Conservation (phyloP, 2,113 vertebrate species). For the Peromyscus californicus region DNA sequence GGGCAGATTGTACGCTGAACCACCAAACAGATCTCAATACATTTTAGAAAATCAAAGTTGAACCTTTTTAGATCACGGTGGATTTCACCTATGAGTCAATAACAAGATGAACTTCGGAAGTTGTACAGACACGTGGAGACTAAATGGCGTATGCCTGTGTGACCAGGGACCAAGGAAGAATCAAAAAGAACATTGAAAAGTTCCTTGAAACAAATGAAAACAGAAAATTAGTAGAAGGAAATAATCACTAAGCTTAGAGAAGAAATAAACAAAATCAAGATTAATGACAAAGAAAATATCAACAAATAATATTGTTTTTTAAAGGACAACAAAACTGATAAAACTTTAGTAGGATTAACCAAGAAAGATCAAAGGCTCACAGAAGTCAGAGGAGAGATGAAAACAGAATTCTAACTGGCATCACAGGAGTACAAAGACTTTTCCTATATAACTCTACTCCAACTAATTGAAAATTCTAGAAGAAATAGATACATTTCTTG, state of each 20-base stretch:
- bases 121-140: background rate
- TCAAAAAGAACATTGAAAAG: background rate
- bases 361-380: background rate
- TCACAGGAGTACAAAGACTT: background rate
- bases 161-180: background rate
- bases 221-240: background rate
- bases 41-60: background rate
- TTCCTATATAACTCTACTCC: background rate
- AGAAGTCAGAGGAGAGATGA: background rate
- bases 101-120: background rate
- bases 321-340: background rate
- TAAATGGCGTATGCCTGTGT: no score
- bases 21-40: background rate
- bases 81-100: background rate
- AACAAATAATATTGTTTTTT: background rate
- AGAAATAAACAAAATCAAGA: background rate
- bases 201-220: background rate
- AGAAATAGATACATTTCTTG: background rate
- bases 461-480: background rate
- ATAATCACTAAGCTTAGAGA: background rate
- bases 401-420: background rate
- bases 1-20: background rate
- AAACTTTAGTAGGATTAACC: background rate
- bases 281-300: background rate
- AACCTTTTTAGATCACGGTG: background rate